phyloP scores from a whole-genome alignment of 1,140 invertebrate genomes.

The Zaprionus nigranus region DNA sequence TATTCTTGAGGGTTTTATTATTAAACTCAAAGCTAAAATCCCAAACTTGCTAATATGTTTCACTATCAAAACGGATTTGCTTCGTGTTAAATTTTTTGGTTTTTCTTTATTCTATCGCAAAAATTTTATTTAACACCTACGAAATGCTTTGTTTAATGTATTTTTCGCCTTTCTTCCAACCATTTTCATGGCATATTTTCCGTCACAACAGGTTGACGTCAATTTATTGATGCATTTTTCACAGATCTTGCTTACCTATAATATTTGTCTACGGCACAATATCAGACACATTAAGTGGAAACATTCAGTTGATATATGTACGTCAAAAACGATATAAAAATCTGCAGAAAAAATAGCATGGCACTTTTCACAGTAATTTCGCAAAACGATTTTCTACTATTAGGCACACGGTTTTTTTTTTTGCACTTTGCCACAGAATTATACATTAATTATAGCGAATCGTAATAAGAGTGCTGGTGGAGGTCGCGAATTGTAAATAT shows the following conservation, averaged over 20 bases:
- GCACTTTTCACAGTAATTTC: conserved; percentile 33
- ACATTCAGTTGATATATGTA: conserved; percentile 34
- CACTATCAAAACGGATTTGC: not conserved
- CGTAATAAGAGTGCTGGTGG: conserved; percentile 8
- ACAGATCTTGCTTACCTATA: conserved; percentile 3
- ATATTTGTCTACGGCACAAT: conserved; percentile 30
- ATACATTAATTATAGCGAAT: conserved; percentile 40
- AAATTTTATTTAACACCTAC: not conserved
- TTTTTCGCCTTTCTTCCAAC: not conserved
- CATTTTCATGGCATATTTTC: not conserved
- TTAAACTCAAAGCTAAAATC: not conserved
- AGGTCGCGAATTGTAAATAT: conserved; percentile 30
- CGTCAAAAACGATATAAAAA: conserved; percentile 13
- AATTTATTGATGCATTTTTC: conserved; percentile 27
- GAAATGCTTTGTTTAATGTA: not conserved
- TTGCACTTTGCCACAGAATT: conserved; percentile 7
- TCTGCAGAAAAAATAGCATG: not conserved
- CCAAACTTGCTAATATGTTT: not conserved
- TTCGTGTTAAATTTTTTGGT: not conserved
- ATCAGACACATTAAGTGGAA: conserved; percentile 36
- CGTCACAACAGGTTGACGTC: conserved; percentile 21
- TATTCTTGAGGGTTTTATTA: not conserved
- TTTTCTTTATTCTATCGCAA: not conserved
- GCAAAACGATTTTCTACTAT: conserved; percentile 20
- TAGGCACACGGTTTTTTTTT: not conserved